These are phyloP conservation scores for Anoncus sp. DNA, from an alignment of 2,888 invertebrate genomes.

Conservation along the genomic window DNA sequence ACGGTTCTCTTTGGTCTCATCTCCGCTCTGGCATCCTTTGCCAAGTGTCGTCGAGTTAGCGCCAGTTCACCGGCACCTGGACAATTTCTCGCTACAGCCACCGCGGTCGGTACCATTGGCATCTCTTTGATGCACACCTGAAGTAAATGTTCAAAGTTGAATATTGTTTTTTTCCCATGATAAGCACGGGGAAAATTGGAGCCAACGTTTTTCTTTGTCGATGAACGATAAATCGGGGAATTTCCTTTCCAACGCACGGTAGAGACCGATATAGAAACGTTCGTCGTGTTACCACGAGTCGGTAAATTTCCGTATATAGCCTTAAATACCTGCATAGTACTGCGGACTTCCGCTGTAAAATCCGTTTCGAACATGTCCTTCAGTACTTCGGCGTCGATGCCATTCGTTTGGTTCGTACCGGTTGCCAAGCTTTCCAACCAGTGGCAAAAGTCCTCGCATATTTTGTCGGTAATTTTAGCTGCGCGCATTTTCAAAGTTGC, in stretches of 20 bases:
- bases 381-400: slow-evolving; percentile 84
- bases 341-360: slow-evolving; percentile 77
- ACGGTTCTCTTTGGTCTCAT: slow-evolving; percentile 82
- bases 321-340: slow-evolving; percentile 75
- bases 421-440: slow-evolving; percentile 85
- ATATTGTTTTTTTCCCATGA: neutral
- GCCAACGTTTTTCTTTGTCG: no score
- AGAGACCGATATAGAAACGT: neutral
- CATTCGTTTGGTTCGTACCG: slow-evolving; percentile 84
- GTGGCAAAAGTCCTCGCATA: slow-evolving; percentile 85
- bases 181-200: neutral
- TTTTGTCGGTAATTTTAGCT: slow-evolving; percentile 76
- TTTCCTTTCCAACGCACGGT: neutral
- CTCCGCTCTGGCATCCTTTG: slow-evolving; percentile 84
- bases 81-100: slow-evolving; percentile 84
- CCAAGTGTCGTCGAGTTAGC: slow-evolving; percentile 84
- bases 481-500: slow-evolving; percentile 77
- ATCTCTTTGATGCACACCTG: slow-evolving; percentile 85
- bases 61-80: slow-evolving; percentile 84
- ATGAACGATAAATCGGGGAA: neutral
- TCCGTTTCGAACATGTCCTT: slow-evolving; percentile 85
- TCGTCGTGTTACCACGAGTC: neutral
- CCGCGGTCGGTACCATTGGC: slow-evolving; percentile 85
- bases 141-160: neutral
- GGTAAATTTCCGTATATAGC: neutral